Base-by-base conservation (phyloP, 2,113 vertebrate species). In the Pluvialis apricaria region DNA sequence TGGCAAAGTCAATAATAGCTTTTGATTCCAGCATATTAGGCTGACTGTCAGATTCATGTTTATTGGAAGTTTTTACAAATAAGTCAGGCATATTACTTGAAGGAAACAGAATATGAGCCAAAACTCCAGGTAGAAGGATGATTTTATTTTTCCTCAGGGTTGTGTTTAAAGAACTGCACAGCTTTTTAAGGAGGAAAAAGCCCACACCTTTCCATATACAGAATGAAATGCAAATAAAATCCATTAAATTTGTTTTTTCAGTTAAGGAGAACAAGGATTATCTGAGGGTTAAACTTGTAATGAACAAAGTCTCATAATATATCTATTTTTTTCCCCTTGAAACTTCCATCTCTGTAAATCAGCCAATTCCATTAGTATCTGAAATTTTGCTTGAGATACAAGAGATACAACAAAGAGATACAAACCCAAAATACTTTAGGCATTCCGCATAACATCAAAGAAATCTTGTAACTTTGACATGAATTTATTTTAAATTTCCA, bases 21-120 rank as follows among this genome's bases (percentile, higher is more conserved):
- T 97, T 95, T 97, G 97, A 97, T 97, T 97, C 92, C 60, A 84
- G 77, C 93, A 77, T 97, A 97, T 97, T 96, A 97, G 88, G 54
- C 75, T 81, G 94, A 95, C 90, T 97, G 96, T 97, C 94, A 95
- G 68, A 91, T 93, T 96, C 81, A 73, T 89, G 88, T 96, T 97
- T 97, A 95, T 95, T 96, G 93, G 88, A 95, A 95, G 79, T 93
- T 97, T 97, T 97, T 78, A 93, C 80, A 94, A 96, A 96, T 92
- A 96, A 96, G 79, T 94, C 75, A 88, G 76, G 55, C 65, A 66
- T 79, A 32, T 73, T 82, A 69, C 88, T 96, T 64, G 62, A 95
- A 95, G 44, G 22, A 71, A 94, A 58, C 78, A 70, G 61, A 94
- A 54, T 75, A 25, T 42, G 36, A 64, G 65, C 71, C 49, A 90